phyloP scores from a whole-genome alignment of 2,113 vertebrate genomes.

The Grantiella picta region DNA sequence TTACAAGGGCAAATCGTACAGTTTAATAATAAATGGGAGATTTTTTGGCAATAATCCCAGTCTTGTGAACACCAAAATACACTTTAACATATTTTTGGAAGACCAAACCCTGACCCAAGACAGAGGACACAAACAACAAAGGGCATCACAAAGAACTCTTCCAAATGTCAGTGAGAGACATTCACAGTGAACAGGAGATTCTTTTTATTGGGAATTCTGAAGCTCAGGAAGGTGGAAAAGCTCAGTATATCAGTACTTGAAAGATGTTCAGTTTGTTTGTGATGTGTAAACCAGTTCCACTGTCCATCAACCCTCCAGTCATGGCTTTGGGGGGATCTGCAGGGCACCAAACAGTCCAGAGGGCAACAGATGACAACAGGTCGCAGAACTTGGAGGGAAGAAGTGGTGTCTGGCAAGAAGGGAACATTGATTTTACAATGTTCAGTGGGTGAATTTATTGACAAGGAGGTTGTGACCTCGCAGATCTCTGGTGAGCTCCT shows the following conservation, averaged over 20 bases:
- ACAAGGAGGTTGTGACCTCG: not conserved
- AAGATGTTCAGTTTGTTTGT: not conserved
- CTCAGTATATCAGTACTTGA: too few relatives aligned
- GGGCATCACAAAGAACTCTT: not conserved
- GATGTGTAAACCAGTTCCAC: not conserved
- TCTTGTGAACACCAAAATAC: not conserved
- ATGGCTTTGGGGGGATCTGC: not conserved
- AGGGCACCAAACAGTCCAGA: not conserved
- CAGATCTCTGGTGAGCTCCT: not conserved
- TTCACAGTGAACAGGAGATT: not conserved
- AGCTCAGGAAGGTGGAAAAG: not conserved
- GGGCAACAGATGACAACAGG: fast-evolving
- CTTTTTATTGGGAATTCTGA: not conserved
- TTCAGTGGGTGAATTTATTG: not conserved
- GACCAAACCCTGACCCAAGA: not conserved
- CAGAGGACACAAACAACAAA: not conserved
- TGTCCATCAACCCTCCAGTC: not conserved
- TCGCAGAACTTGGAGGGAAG: not conserved
- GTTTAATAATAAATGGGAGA: not conserved
- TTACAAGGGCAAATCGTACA: not conserved
- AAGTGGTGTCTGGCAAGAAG: not conserved
- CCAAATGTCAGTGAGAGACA: not conserved
- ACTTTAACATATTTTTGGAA: not conserved
- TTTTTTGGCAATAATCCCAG: not conserved
- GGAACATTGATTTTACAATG: not conserved